Evolutionary conservation across 53 echinoderm and acorn worm species (phyloP).

Genomic region (Mesocentrotus franciscanus): DNA sequence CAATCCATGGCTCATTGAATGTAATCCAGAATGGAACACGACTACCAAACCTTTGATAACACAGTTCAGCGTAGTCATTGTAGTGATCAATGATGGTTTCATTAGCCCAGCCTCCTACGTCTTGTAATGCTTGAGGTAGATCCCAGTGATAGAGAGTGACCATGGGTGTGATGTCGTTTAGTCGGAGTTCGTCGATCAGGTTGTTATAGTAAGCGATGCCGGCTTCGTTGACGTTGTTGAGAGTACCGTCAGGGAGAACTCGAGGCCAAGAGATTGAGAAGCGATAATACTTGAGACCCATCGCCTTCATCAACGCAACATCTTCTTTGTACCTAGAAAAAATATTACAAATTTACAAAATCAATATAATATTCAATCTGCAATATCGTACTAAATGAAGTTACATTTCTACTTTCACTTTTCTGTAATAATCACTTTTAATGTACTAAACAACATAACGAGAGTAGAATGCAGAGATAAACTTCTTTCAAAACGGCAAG

Average conservation of each 20-base stretch:
- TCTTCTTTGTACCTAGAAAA: constrained; percentile 77
- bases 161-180: constrained; percentile 84
- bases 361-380: not conserved
- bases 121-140: constrained; percentile 88
- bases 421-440: too few species aligned
- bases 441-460: too few species aligned
- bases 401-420: not conserved
- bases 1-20: constrained; percentile 92
- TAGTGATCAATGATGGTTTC: constrained; percentile 78
- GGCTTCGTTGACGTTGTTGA: constrained; percentile 74
- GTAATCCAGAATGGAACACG: constrained; percentile 91
- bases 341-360: not conserved
- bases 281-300: constrained; percentile 89
- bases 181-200: constrained; percentile 86
- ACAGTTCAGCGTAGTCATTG: constrained; percentile 83
- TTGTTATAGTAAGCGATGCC: constrained; percentile 91
- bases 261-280: constrained; percentile 95
- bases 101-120: constrained; percentile 82
- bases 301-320: constrained; percentile 79
- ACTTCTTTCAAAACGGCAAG: too few species aligned
- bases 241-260: constrained; percentile 85
- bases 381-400: not conserved
- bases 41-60: constrained; percentile 84
- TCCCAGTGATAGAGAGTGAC: constrained; percentile 98
- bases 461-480: too few species aligned